A percentile compares a stretch with the other conserved stretches of the same genome.
Conservation (phyloP, 1,140 invertebrate species). For the Drosophila jambulina region DNA sequence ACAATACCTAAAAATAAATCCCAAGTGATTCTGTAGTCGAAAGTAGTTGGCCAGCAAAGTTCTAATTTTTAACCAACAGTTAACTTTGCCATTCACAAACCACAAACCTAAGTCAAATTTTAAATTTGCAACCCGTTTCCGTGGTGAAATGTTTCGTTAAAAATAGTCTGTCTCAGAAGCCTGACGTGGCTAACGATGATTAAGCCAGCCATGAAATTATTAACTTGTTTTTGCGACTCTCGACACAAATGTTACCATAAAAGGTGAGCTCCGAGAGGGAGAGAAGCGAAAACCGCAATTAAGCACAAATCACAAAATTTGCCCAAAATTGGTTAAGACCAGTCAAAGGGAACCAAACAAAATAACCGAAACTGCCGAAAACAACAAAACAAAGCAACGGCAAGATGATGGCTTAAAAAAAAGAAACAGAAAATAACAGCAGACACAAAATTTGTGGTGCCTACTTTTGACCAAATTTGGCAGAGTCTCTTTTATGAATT, state of each 20-base stretch:
- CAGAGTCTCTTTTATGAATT: slow-evolving; percentile 48
- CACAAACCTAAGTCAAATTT: slow-evolving; percentile 1
- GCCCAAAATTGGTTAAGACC: slow-evolving; percentile 62
- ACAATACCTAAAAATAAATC: too few species aligned
- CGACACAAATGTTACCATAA: slow-evolving; percentile 56
- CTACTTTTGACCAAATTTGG: slow-evolving; percentile 68
- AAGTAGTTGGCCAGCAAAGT: neutral
- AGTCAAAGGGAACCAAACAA: slow-evolving; percentile 49
- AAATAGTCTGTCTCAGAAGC: slow-evolving; percentile 41
- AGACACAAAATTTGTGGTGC: slow-evolving; percentile 57
- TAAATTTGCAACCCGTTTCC: slow-evolving; percentile 30
- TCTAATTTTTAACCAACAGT: neutral
- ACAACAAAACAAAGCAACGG: slow-evolving; percentile 35
- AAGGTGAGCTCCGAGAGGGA: slow-evolving; percentile 33
- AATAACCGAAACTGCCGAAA: slow-evolving; percentile 36
- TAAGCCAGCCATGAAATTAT: slow-evolving; percentile 60
- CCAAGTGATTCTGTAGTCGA: neutral
- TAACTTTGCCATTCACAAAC: neutral
- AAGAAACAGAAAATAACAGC: slow-evolving; percentile 18
- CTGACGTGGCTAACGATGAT: slow-evolving; percentile 55
- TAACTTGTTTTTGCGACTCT: slow-evolving; percentile 57
- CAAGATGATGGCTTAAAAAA: slow-evolving; percentile 34
- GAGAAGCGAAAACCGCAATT: slow-evolving; percentile 57
- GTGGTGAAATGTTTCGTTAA: slow-evolving; percentile 49
- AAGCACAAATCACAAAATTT: slow-evolving; percentile 66